phyloP scores from a whole-genome alignment of 2,797 vertebrate genomes.

The Anomalospiza imberbis region DNA sequence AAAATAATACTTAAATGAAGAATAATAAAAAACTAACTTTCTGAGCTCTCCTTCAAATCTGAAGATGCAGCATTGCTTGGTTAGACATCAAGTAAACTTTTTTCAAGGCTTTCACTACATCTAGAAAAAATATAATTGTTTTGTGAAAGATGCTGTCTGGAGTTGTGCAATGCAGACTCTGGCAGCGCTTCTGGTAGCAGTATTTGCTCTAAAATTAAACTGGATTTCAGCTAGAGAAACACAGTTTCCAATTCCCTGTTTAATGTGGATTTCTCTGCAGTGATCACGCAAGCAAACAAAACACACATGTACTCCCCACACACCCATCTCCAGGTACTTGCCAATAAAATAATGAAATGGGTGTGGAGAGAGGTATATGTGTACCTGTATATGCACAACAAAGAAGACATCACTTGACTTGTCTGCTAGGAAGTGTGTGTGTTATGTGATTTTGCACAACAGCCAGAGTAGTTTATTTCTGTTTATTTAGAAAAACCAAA shows the following conservation, averaged over 20 bases:
- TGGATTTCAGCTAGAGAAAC: not conserved
- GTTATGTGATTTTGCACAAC: not conserved
- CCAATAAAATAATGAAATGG: not conserved
- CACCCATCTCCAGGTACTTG: not conserved
- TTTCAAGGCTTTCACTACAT: constrained; percentile 66
- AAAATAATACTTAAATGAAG: constrained; percentile 88
- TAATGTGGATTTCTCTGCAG: not conserved
- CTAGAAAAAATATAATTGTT: constrained; percentile 52
- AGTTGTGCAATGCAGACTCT: not conserved
- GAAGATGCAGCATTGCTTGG: constrained; percentile 73
- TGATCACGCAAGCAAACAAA: not conserved
- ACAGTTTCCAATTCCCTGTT: not conserved
- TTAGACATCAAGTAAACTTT: constrained; percentile 80
- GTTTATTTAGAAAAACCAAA: not conserved
- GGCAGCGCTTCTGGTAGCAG: not conserved
- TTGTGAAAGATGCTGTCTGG: constrained; percentile 46
- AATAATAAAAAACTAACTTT: constrained; percentile 81
- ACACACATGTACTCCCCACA: not conserved
- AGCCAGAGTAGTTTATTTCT: not conserved
- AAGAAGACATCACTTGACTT: not conserved
- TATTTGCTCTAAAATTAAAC: constrained; percentile 6
- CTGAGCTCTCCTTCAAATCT: constrained; percentile 76
- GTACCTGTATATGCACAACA: not conserved
- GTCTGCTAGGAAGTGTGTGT: not conserved
- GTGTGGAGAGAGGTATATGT: not conserved